A percentile compares a stretch with the other conserved stretches of the same genome.
phyloP scores from a whole-genome alignment of 2,888 invertebrate genomes.

The Euzophera pinguis region DNA sequence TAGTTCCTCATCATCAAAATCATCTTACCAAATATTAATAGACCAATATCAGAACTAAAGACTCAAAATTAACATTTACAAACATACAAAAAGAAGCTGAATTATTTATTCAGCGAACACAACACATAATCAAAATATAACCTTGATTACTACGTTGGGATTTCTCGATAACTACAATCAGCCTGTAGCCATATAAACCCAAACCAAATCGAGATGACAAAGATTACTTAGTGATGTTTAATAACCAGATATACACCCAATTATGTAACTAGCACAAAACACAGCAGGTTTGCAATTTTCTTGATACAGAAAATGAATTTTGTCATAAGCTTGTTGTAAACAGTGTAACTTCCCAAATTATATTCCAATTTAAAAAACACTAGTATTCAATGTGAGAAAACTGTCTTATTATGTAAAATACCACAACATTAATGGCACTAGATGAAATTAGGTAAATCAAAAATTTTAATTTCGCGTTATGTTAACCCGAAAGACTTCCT shows the following conservation, averaged over 20 bases:
- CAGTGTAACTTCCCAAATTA: slow-evolving; percentile 9
- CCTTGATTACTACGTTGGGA: slow-evolving; percentile 3
- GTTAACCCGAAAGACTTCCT: background rate
- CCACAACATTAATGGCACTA: background rate
- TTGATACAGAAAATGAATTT: slow-evolving; percentile 10
- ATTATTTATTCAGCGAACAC: no score
- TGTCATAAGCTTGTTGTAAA: slow-evolving; percentile 5
- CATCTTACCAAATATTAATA: no score
- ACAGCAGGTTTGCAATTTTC: slow-evolving; percentile 12
- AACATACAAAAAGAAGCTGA: no score
- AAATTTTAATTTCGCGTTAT: background rate
- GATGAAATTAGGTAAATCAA: background rate
- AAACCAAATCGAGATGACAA: background rate
- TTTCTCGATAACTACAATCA: background rate
- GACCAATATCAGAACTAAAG: no score
- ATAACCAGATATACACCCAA: slow-evolving; percentile 1
- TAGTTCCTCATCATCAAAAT: no score
- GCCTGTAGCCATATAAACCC: background rate
- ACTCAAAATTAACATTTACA: no score
- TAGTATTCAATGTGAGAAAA: no score
- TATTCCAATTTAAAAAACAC: background rate
- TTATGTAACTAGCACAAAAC: slow-evolving; percentile 11
- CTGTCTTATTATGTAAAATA: no score
- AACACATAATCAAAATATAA: slow-evolving; percentile 1
- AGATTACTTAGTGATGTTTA: background rate